These are phyloP conservation scores for Psilopsiagon aurifrons DNA, from an alignment of 2,113 vertebrate species.

Conservation along the genomic window DNA sequence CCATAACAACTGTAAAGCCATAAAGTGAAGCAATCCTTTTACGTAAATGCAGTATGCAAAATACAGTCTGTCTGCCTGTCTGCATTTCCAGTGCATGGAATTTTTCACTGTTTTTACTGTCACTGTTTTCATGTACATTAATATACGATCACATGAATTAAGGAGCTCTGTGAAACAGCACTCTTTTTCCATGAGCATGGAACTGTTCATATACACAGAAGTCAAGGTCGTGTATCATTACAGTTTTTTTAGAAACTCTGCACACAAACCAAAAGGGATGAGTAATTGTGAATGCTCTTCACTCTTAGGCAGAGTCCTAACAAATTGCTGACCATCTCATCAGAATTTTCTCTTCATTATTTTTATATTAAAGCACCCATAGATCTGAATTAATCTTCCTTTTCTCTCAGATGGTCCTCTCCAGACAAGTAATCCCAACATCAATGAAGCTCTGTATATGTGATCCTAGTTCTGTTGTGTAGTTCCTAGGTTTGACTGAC, in stretches of 20 bases:
- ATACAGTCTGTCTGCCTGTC: neutral
- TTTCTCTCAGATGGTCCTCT: neutral
- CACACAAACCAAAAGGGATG: neutral
- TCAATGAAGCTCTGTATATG: neutral
- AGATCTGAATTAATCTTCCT: neutral
- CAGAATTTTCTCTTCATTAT: neutral
- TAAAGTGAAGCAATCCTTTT: neutral
- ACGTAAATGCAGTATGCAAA: neutral
- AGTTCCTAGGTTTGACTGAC: neutral
- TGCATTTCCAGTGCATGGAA: neutral
- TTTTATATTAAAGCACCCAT: neutral
- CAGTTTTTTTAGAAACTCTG: neutral
- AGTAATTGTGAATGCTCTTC: neutral
- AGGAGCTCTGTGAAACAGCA: neutral
- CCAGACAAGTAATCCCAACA: neutral
- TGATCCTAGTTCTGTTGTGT: neutral
- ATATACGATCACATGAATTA: neutral
- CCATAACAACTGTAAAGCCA: neutral
- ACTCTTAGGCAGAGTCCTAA: neutral
- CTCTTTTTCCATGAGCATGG: neutral
- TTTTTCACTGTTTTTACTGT: neutral
- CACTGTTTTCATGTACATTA: neutral
- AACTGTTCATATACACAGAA: neutral
- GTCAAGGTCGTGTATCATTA: neutral
- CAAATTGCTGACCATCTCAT: neutral